Percentiles rank a stretch among this genome's conserved stretches.
Evolutionary conservation across 1,140 invertebrate species (phyloP).

Genomic region (Trialeurodes vaporariorum): DNA sequence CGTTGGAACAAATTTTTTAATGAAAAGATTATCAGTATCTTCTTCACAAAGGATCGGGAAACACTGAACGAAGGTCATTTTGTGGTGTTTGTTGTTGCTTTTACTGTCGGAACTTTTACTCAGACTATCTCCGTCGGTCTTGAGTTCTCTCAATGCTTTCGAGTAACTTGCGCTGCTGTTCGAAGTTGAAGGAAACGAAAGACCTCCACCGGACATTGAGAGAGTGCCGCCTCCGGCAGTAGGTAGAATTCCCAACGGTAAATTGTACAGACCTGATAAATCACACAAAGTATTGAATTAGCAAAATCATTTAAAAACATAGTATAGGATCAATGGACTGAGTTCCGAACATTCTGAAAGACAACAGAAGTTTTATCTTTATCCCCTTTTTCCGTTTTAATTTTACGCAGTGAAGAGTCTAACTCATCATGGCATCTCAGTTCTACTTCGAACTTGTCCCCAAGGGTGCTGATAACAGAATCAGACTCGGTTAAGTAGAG

Average conservation of each 20-base stretch:
- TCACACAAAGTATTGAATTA: not conserved
- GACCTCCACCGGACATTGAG: constrained; percentile 9
- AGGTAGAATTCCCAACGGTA: constrained; percentile 29
- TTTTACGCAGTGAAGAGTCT: too few relatives aligned
- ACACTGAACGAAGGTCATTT: not conserved
- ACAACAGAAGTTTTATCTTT: too few relatives aligned
- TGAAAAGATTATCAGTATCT: not conserved
- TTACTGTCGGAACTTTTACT: not conserved
- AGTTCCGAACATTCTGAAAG: too few relatives aligned
- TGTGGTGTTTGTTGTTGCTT: not conserved
- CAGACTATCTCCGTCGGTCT: not conserved
- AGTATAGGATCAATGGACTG: too few relatives aligned
- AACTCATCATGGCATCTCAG: too few relatives aligned
- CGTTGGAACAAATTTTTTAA: constrained; percentile 2
- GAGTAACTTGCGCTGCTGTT: constrained; percentile 22
- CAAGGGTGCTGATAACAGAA: too few relatives aligned
- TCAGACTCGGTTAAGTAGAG: too few relatives aligned
- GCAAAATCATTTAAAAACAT: constrained; percentile 29
- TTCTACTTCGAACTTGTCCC: too few relatives aligned
- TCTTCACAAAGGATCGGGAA: not conserved
- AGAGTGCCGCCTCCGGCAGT: constrained; percentile 30
- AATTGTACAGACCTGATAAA: constrained; percentile 11
- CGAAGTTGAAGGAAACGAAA: constrained; percentile 33
- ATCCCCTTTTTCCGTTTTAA: too few relatives aligned
- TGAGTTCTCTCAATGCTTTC: not conserved